Evolutionary conservation across 53 echinoderm and acorn worm genomes (phyloP), one percentile per base, ranked within the genome.

Genomic region (Echinarachnius parma): DNA sequence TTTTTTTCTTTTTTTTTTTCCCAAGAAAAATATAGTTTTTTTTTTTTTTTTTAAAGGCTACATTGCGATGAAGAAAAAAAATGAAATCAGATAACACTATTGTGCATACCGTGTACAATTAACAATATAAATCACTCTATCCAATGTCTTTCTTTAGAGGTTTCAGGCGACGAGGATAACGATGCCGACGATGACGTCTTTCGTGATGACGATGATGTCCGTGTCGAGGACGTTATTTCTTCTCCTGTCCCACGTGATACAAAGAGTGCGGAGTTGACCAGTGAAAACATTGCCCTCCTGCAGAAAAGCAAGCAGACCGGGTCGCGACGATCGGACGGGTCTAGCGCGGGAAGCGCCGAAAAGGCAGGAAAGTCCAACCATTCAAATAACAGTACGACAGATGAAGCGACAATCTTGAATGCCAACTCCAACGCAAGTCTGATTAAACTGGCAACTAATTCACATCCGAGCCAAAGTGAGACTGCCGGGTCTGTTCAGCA

Each of bases 161-260:
- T 50, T 50, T 50, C 39, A 39, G 39, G 39, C 13, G 39, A 39
- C 39, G 65, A 19, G 9, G 65, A 65, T n/a, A 15, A 61, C n/a
- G 61, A 61, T 27, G 74, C 30, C 14, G 74, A 72, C 2, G 74
- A 72, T 57, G 74, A 56, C 14, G 57, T 72, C 9, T 72, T 72
- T 52, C 42, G 42, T 9, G 53, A 68, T 1, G 68, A 68, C 42
- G 52, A 42, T 29, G 66, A 65, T 14, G 69, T 50, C 34, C 22
- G 49, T 10, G 56, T 56, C 1, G 74, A 72, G 39, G 74, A 72
- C 39, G 28, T 56, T 24, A 72, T 57, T 2, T 16, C 46, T 18
- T 18, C 50, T 9, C 50, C 9, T 9, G 7, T n/a, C 19, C 68
- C 68, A 22, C 52, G 11, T 11, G 30, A 52, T 22, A n/a, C n/a